These are phyloP conservation scores for Alethe diademata DNA, from an alignment of 2,113 vertebrate species.

Conservation along the genomic window DNA sequence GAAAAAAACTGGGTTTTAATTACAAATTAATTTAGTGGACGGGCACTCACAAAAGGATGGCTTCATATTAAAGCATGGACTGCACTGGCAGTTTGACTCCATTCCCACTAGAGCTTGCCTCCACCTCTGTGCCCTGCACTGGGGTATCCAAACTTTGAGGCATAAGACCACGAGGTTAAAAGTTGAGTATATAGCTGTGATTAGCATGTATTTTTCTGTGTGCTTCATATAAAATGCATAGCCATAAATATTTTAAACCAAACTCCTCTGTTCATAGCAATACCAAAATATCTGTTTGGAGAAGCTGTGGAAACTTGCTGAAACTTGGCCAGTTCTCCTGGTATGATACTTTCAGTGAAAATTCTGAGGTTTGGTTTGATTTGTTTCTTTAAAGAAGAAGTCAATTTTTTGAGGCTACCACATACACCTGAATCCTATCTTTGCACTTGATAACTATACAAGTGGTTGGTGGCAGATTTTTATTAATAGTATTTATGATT, in stretches of 20 bases:
- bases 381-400: not conserved
- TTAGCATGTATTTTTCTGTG: not conserved
- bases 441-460: not conserved
- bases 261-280: not conserved
- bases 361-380: not conserved
- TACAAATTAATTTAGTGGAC: not conserved
- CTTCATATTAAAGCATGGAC: not conserved
- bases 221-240: rapidly evolving
- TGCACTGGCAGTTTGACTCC: not conserved
- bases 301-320: not conserved
- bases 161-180: rapidly evolving
- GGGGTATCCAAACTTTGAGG: not conserved
- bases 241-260: not conserved
- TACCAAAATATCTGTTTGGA: not conserved
- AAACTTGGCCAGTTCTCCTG: not conserved
- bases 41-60: not conserved
- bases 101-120: not conserved
- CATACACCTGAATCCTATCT: not conserved
- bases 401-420: not conserved
- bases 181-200: not conserved
- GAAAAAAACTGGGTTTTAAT: not conserved
- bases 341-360: not conserved
- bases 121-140: not conserved
- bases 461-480: not conserved
- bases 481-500: not conserved